These are phyloP conservation scores for Cyrtorhinus lividipennis DNA, from an alignment of 1,140 invertebrate genomes.

Conservation along the genomic window DNA sequence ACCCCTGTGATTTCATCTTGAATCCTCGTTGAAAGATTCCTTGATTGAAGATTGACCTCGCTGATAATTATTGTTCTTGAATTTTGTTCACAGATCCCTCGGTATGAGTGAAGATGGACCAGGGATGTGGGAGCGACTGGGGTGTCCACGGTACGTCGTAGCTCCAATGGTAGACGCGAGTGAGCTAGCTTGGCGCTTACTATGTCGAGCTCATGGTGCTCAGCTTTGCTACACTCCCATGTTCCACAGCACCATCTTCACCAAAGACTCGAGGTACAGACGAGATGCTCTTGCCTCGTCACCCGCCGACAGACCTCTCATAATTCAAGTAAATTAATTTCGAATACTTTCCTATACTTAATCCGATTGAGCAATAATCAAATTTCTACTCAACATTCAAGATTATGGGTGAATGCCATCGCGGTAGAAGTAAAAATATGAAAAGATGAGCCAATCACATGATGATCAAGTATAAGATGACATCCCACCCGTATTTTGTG, in stretches of 20 bases:
- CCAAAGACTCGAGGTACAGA: constrained; percentile 76
- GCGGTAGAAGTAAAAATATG: too few relatives aligned
- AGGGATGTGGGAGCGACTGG: constrained; percentile 35
- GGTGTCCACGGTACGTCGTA: constrained; percentile 58
- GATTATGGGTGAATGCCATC: too few relatives aligned
- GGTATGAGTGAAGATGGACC: constrained; percentile 18
- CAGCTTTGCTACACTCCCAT: constrained; percentile 90
- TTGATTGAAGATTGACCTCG: too few relatives aligned
- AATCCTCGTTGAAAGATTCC: too few relatives aligned
- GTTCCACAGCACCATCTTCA: constrained; percentile 81
- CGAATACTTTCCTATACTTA: too few relatives aligned
- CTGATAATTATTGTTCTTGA: too few relatives aligned
- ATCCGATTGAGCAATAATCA: too few relatives aligned
- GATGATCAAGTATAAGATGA: too few relatives aligned
- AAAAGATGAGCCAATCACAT: too few relatives aligned
- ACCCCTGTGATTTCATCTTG: too few relatives aligned
- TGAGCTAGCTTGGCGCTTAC: constrained; percentile 81
- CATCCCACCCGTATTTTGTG: too few relatives aligned
- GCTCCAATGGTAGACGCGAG: constrained; percentile 98
- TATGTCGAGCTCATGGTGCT: constrained; percentile 69
- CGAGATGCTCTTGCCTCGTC: constrained; percentile 66
- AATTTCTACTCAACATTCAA: too few relatives aligned
- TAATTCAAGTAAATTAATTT: constrained; percentile 85
- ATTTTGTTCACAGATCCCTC: neutral
- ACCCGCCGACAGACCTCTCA: constrained; percentile 75